Evolutionary conservation across 2,797 vertebrate species (phyloP).

Genomic region (Etheostoma nigrum): DNA sequence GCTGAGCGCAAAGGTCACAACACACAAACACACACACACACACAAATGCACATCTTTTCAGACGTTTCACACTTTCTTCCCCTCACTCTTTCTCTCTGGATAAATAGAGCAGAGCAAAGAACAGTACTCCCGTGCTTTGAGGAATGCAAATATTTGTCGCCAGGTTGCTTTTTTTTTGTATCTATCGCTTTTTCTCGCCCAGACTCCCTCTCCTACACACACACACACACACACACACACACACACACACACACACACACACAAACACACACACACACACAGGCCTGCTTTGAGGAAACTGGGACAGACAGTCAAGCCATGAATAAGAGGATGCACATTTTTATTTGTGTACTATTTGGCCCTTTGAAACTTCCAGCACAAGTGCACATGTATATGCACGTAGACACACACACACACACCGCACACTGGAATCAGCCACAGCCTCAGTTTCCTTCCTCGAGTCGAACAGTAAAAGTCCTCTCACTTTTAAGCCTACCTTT

Average conservation of each 20-base stretch:
- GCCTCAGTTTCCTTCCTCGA: slow-evolving; percentile 66
- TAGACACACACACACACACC: slow-evolving; percentile 5
- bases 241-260: slow-evolving; percentile 4
- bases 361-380: slow-evolving; percentile 65
- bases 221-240: slow-evolving; percentile 18
- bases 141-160: slow-evolving; percentile 82
- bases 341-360: slow-evolving; percentile 69
- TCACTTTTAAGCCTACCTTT: slow-evolving; percentile 86
- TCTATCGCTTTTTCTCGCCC: slow-evolving; percentile 47
- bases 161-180: slow-evolving; percentile 66
- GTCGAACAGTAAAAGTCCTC: slow-evolving; percentile 74
- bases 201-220: slow-evolving; percentile 27
- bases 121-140: slow-evolving; percentile 72
- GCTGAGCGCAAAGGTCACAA: slow-evolving; percentile 83
- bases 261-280: slow-evolving; percentile 34
- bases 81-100: slow-evolving; percentile 46
- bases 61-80: slow-evolving; percentile 57
- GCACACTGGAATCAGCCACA: slow-evolving; percentile 17
- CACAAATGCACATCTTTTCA: slow-evolving; percentile 58
- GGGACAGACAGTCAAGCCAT: slow-evolving; percentile 66
- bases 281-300: slow-evolving; percentile 72
- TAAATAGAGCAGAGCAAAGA: slow-evolving; percentile 73
- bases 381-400: slow-evolving; percentile 10
- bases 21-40: slow-evolving; percentile 56
- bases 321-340: slow-evolving; percentile 76